Percentiles rank a stretch among this genome's conserved stretches.
These are phyloP conservation scores for Antheraea mylitta DNA, from an alignment of 1,140 invertebrate genomes.

Conservation along the genomic window DNA sequence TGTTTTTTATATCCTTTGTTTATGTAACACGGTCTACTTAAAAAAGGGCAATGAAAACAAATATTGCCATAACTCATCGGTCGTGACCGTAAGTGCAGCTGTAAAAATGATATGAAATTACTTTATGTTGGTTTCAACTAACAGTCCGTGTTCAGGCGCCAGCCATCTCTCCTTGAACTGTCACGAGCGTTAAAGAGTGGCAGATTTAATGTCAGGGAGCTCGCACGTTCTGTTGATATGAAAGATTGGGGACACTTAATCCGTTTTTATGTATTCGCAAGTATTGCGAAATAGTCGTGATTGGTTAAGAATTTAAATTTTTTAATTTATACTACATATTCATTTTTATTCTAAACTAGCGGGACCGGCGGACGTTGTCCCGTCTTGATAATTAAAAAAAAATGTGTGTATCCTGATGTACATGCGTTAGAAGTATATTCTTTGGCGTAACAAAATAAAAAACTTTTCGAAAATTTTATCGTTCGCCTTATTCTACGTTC, in stretches of 20 bases:
- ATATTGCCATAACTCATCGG: constrained; percentile 43
- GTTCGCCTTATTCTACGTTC: no score
- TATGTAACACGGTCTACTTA: constrained; percentile 1
- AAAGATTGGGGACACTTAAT: constrained; percentile 4
- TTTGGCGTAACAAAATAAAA: no score
- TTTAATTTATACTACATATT: neutral
- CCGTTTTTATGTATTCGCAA: neutral
- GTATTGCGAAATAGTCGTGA: neutral
- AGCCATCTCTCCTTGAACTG: constrained; percentile 59
- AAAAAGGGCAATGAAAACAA: constrained; percentile 7
- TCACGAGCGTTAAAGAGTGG: constrained; percentile 51
- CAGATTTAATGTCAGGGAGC: constrained; percentile 51
- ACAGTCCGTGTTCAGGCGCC: constrained; percentile 32
- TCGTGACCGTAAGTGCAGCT: constrained; percentile 48
- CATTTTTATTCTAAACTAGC: no score
- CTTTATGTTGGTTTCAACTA: constrained; percentile 12
- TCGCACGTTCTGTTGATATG: constrained; percentile 5
- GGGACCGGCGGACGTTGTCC: no score
- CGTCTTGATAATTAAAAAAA: no score
- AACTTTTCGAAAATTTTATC: no score
- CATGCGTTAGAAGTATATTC: no score
- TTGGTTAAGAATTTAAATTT: neutral
- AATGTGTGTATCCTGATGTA: no score
- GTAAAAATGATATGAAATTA: constrained; percentile 58
- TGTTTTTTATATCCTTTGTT: neutral